Conservation (phyloP, 2,113 vertebrate species). For the Candoia aspera region DNA sequence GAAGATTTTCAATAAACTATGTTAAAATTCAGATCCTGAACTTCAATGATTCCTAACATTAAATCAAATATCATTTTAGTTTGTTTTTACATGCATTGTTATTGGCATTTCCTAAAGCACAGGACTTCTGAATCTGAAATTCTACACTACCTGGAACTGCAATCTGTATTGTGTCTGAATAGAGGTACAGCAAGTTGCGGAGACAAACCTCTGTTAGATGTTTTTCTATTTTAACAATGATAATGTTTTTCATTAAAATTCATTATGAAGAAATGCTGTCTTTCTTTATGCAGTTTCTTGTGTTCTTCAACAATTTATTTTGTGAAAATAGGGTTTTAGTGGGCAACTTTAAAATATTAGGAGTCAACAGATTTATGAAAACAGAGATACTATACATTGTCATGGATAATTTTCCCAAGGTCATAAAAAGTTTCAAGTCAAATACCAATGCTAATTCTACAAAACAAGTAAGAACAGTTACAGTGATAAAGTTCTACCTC, state of each 20-base stretch:
- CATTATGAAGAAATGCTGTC: neutral
- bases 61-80: neutral
- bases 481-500: neutral
- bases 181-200: neutral
- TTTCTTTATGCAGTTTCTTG: constrained; percentile 22
- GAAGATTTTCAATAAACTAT: neutral
- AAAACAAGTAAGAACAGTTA: constrained; percentile 8
- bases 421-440: neutral
- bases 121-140: neutral
- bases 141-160: neutral
- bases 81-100: constrained; percentile 34
- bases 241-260: neutral
- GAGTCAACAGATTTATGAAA: constrained; percentile 1
- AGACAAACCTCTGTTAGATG: constrained; percentile 5
- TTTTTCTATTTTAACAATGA: neutral
- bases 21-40: neutral
- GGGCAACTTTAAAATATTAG: neutral
- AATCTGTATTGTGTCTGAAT: neutral
- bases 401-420: neutral
- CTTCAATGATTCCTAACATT: neutral
- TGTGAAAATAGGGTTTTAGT: neutral
- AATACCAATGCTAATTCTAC: constrained; percentile 27
- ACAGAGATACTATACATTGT: constrained; percentile 24
- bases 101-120: constrained; percentile 20
- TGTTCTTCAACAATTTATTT: neutral